Percentiles rank a stretch among this genome's conserved stretches.
These are phyloP conservation scores for Anorthoa munda DNA, from an alignment of 2,888 invertebrate genomes.

Conservation along the genomic window DNA sequence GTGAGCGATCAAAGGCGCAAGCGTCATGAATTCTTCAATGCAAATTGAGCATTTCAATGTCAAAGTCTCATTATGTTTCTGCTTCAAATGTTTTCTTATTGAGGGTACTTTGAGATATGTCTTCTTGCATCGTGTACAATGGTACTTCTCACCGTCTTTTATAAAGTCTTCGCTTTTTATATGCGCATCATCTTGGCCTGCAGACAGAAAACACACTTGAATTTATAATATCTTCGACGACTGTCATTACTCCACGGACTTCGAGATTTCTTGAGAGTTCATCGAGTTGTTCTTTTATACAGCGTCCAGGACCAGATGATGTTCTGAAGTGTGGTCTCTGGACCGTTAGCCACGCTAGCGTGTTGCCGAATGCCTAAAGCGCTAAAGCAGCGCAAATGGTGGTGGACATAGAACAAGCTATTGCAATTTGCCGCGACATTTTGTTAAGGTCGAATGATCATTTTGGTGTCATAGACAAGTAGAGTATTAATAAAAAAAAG, in stretches of 20 bases:
- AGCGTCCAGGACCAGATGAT: neutral
- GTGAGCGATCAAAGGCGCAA: slow-evolving; percentile 74
- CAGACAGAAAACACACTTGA: slow-evolving; percentile 76
- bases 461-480: too few relatives aligned
- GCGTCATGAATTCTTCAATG: slow-evolving; percentile 74
- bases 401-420: too few relatives aligned
- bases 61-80: slow-evolving; percentile 78
- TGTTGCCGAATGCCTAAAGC: too few relatives aligned
- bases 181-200: slow-evolving; percentile 68
- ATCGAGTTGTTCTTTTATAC: too few relatives aligned
- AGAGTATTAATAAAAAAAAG: too few relatives aligned
- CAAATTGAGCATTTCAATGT: slow-evolving; percentile 74
- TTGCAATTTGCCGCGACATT: too few relatives aligned
- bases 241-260: slow-evolving; percentile 4
- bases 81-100: slow-evolving; percentile 75
- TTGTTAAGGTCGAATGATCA: too few relatives aligned
- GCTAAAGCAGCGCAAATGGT: too few relatives aligned
- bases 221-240: slow-evolving; percentile 43
- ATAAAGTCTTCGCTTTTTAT: slow-evolving; percentile 75
- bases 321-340: neutral
- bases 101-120: slow-evolving; percentile 72
- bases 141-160: slow-evolving; percentile 68
- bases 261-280: slow-evolving; percentile 5
- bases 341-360: neutral
- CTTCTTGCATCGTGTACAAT: slow-evolving; percentile 77